Conservation (phyloP, 2,113 vertebrate genomes). For the Seriola aureovittata region DNA sequence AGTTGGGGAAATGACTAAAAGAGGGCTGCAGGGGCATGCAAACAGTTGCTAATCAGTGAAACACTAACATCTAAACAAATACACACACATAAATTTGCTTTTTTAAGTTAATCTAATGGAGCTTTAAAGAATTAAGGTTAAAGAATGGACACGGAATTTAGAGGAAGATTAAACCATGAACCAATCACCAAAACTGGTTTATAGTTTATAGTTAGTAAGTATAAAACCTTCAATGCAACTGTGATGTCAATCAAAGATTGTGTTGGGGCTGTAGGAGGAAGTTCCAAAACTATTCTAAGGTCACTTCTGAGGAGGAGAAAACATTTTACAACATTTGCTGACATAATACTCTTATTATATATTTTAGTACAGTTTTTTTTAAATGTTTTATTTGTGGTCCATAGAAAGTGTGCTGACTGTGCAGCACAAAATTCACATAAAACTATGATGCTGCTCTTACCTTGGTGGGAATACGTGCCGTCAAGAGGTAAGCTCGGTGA, state of each 20-base stretch:
- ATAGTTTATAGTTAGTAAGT: too few relatives aligned
- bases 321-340: background rate
- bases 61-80: background rate
- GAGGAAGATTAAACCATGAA: background rate
- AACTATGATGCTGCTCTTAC: slow-evolving; percentile 79
- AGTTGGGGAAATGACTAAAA: background rate
- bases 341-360: background rate
- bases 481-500: slow-evolving; percentile 93
- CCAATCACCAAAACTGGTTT: background rate
- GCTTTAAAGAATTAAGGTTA: background rate
- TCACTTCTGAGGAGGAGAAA: background rate
- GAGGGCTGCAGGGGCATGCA: background rate
- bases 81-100: background rate
- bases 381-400: background rate
- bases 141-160: background rate
- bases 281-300: background rate
- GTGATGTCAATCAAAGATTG: background rate
- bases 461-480: slow-evolving; percentile 94
- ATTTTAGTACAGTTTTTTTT: background rate
- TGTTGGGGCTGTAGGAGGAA: background rate
- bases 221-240: background rate
- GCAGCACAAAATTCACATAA: background rate
- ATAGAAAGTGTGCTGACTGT: background rate
- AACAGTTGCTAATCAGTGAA: background rate
- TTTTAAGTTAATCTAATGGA: background rate